phyloP scores from a whole-genome alignment of 2,888 invertebrate genomes.

The Athetis lepigone region DNA sequence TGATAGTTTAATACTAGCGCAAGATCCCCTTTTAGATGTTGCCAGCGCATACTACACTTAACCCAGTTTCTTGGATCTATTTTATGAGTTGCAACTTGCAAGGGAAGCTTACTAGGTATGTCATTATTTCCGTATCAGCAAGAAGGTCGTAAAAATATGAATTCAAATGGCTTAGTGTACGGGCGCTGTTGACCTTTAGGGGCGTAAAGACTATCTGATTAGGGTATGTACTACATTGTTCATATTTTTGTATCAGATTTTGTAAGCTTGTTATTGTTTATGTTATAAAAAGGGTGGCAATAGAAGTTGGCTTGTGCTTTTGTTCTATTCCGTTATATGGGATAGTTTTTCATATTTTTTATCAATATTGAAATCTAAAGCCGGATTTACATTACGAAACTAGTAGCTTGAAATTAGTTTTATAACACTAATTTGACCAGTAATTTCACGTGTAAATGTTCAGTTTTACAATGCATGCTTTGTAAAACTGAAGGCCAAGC shows the following conservation, averaged over 20 bases:
- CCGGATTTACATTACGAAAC: too few species aligned
- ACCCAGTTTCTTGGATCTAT: constrained; percentile 49
- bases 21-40: constrained; percentile 33
- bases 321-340: too few species aligned
- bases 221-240: neutral
- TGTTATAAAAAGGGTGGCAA: too few species aligned
- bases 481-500: too few species aligned
- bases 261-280: neutral
- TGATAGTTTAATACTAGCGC: constrained; percentile 21
- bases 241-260: neutral
- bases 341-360: too few species aligned
- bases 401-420: too few species aligned
- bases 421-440: too few species aligned
- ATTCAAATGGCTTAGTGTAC: constrained; percentile 27
- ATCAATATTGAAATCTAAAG: too few species aligned
- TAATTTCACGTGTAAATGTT: too few species aligned
- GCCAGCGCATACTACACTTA: constrained; percentile 47
- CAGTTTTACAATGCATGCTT: too few species aligned
- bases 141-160: constrained; percentile 38
- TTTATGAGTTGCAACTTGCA: constrained; percentile 48
- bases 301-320: too few species aligned
- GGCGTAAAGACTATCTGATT: constrained; percentile 12
- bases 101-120: constrained; percentile 37
- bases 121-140: constrained; percentile 49
- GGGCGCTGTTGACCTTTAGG: constrained; percentile 25